Evolutionary conservation across 2,797 vertebrate genomes (phyloP), one percentile per base, ranked within the genome.

Genomic region (Phataginus tricuspis): DNA sequence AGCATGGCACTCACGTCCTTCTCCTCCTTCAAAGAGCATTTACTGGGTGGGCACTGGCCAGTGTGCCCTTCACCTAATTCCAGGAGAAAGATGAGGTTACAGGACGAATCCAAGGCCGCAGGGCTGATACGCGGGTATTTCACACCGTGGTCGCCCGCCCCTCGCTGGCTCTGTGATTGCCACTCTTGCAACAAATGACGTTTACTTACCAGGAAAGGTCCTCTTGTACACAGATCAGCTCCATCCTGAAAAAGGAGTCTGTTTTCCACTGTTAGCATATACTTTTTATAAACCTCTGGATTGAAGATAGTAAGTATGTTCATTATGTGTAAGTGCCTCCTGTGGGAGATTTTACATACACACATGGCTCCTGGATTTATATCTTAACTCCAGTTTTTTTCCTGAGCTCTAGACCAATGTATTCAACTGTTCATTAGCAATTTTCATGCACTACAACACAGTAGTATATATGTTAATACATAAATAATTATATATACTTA

Each of bases 71-170:
- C 27, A 5, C 31, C 39, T 37, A 34, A 55, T 12, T 4, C 39
- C 34, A 23, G 18, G 14, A 63, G 42, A 8, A 77, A 77, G 39
- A 71, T 4, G 29, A 45, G 19, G 5, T 7, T 29, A 34, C 37
- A 8, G 34, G 68, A 55, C 16, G 18, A 13, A 5, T 72, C 77
- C 21, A 27, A 57, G 18, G 2, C 27, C 12, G 4, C 3, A 0
- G 1, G 0, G 10, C 37, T 39, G 21, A n/a, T 31, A 16, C 25
- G 39, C 9, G 1, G 15, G 37, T 37, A 71, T 23, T 69, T 63
- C 16, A 34, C 1, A 21, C 4, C 15, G n/a, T 1, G 3, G 5
- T 21, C 6, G 4, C 16, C 18, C 1, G 8, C 0, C 0, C 8
- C 27, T 0, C 3, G 3, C 27, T 31, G 53, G 4, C 4, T 78